phyloP scores from a whole-genome alignment of 2,797 vertebrate species.

The Acanthis flammea region DNA sequence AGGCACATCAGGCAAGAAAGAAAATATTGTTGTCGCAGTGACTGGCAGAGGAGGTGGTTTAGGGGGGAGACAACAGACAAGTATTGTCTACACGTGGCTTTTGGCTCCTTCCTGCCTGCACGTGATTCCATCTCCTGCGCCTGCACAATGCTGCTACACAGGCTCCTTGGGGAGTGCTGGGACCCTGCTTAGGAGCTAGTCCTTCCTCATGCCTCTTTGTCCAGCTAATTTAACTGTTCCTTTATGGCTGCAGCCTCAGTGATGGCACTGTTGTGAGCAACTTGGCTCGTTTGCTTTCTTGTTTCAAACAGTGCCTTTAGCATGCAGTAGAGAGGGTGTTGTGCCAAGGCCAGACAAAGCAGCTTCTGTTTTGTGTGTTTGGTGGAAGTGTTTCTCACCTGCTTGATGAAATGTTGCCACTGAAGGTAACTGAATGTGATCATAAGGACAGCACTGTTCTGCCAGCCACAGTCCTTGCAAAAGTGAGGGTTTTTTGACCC shows the following conservation, averaged over 20 bases:
- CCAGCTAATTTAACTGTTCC: not conserved
- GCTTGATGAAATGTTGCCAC: not conserved
- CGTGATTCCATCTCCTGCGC: not conserved
- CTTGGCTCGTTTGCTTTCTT: not conserved
- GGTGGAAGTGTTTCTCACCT: conserved; percentile 16
- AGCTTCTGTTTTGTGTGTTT: not conserved
- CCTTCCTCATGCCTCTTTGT: not conserved
- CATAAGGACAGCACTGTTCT: not conserved
- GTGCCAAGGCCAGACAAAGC: conserved; percentile 20
- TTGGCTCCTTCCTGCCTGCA: conserved; percentile 33
- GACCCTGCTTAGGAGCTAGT: not conserved
- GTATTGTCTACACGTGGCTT: conserved; percentile 43
- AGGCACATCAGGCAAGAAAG: conserved; percentile 29
- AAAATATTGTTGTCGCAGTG: not conserved
- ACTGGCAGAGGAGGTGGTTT: conserved; percentile 30
- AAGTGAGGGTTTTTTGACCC: not conserved
- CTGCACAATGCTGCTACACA: conserved; percentile 23
- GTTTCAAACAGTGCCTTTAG: not conserved
- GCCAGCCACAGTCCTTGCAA: not conserved
- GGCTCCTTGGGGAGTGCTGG: not conserved
- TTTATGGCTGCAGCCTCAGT: not conserved
- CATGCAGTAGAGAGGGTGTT: not conserved
- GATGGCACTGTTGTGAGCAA: not conserved
- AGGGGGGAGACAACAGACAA: not conserved
- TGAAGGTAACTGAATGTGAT: not conserved